Conservation (phyloP, 1,140 invertebrate genomes). For the Sycobia sp. region DNA sequence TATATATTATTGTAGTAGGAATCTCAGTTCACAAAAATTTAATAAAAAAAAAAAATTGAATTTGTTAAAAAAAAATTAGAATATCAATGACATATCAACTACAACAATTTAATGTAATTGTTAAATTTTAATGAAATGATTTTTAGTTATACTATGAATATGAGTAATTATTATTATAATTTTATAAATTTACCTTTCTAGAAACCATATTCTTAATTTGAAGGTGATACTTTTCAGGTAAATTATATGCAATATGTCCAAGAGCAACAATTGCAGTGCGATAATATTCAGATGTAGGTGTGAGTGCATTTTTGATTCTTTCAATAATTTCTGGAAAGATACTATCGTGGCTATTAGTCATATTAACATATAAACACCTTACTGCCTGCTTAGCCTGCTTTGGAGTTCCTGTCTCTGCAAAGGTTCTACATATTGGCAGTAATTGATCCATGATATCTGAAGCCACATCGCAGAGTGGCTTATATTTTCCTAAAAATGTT, state of each 20-base stretch:
- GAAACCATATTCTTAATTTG: conserved; percentile 94
- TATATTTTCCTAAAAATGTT: conserved; percentile 87
- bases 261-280: conserved; percentile 91
- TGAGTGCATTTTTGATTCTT: conserved; percentile 75
- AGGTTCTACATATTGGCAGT: conserved; percentile 83
- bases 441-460: conserved; percentile 73
- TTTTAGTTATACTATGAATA: too few species aligned
- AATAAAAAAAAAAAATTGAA: too few species aligned
- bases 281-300: conserved; percentile 82
- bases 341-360: conserved; percentile 77
- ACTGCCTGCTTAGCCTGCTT: conserved; percentile 97
- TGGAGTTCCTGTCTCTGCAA: conserved; percentile 84
- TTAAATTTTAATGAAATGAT: too few species aligned
- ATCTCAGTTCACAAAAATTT: too few species aligned
- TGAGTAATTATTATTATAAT: too few species aligned
- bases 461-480: conserved; percentile 77
- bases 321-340: conserved; percentile 89
- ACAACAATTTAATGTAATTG: too few species aligned
- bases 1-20: too few species aligned
- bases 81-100: neutral
- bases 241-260: conserved; percentile 91
- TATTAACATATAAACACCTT: conserved; percentile 87
- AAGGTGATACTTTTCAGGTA: conserved; percentile 85
- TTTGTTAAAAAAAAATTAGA: too few species aligned
- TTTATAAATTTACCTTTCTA: conserved; percentile 72